Evolutionary conservation across 2,113 vertebrate genomes (phyloP).

Genomic region (Cercocebus atys): DNA sequence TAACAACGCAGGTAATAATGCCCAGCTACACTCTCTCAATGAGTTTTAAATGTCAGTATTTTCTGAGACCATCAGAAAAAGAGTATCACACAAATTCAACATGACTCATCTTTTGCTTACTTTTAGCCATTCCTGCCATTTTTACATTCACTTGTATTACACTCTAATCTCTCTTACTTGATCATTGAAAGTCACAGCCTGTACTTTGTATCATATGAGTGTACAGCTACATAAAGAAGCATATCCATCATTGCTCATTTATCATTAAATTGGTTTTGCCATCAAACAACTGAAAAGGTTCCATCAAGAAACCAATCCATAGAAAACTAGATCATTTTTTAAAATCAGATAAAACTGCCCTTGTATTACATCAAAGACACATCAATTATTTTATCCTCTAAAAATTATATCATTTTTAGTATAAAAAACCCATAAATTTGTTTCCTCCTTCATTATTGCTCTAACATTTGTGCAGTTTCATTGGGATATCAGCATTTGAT

Average conservation of each 20-base stretch:
- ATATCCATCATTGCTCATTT: not conserved
- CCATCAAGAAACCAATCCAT: not conserved
- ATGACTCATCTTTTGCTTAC: not conserved
- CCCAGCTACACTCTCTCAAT: not conserved
- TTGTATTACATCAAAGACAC: not conserved
- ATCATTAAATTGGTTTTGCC: not conserved
- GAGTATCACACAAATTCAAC: not conserved
- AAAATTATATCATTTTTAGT: not conserved
- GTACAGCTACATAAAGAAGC: not conserved
- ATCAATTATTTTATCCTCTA: conserved; percentile 27
- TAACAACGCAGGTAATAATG: not conserved
- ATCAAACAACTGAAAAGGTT: not conserved
- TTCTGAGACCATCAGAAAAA: conserved; percentile 8
- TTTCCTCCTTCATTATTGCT: not conserved
- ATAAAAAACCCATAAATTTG: not conserved
- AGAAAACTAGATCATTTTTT: not conserved
- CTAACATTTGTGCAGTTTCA: not conserved
- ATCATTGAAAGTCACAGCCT: not conserved
- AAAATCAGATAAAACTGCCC: conserved; percentile 7
- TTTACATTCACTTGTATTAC: not conserved
- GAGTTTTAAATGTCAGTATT: not conserved
- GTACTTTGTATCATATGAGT: not conserved
- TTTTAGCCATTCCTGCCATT: not conserved
- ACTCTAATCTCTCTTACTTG: not conserved
- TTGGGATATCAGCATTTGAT: not conserved